Percentiles rank a stretch among this genome's conserved stretches.
phyloP scores from a whole-genome alignment of 2,888 invertebrate genomes.

The Sclerodermus sp. region DNA sequence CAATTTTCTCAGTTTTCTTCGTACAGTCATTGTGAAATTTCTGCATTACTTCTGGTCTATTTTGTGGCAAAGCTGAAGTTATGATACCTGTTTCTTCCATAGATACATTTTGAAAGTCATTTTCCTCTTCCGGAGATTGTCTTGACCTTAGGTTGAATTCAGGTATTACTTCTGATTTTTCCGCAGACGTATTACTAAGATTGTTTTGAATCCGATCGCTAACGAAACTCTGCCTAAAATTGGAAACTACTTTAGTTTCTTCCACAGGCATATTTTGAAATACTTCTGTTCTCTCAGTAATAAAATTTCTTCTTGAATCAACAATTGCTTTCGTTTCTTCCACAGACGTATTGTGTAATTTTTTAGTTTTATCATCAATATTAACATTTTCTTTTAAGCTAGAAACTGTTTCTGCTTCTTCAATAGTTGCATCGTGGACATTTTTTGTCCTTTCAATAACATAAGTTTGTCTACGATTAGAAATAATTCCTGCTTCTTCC shows the following conservation, averaged over 20 bases:
- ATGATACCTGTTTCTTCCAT: constrained; percentile 11
- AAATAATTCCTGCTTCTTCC: not conserved
- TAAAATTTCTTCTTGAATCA: not conserved
- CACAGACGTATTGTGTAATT: constrained; percentile 9
- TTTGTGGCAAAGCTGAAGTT: too few species aligned
- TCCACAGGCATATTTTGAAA: constrained; percentile 9
- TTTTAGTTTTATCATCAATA: not conserved
- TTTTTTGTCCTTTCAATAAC: not conserved
- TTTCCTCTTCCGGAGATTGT: not conserved
- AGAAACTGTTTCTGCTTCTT: too few species aligned
- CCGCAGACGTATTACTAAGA: too few species aligned
- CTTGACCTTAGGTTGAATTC: too few species aligned
- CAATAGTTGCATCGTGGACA: too few species aligned
- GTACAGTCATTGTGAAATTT: too few species aligned
- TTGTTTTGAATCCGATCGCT: too few species aligned
- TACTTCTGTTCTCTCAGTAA: constrained; percentile 3
- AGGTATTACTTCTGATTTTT: too few species aligned
- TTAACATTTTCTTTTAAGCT: too few species aligned
- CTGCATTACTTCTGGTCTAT: too few species aligned
- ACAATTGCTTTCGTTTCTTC: constrained; percentile 2
- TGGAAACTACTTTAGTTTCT: not conserved
- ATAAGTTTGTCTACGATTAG: not conserved
- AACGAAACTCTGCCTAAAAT: too few species aligned
- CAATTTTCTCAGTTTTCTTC: too few species aligned
- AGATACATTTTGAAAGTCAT: constrained; percentile 11